Evolutionary conservation across 2,797 vertebrate species (phyloP), one percentile per base, ranked within the genome.

Genomic region (Distichodus sexfasciatus): DNA sequence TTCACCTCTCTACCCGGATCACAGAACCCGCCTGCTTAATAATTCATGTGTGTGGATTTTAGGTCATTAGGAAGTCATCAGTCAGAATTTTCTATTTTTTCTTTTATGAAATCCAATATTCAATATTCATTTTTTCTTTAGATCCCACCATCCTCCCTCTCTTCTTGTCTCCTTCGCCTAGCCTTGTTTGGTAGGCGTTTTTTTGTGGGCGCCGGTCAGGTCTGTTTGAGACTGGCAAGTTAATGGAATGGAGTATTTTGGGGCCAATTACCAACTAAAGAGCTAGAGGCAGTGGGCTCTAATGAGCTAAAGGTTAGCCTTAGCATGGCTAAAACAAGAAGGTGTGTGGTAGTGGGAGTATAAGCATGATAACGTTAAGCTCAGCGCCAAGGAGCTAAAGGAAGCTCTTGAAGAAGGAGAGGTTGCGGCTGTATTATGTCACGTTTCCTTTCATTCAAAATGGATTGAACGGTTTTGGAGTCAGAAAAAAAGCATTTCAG

Each of bases 51-150:
- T 86, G 84, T 86, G 86, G 88, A 88, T 87, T 89, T 87, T 87
- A 79, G 87, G 83, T 89, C 87, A 88, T 88, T 91, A 89, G 90
- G 88, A 81, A 86, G 88, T 85, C 84, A 90, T 90, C 83, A 83
- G 58, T 78, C 72, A 75, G 83, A 83, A 81, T 79, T 84, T 84
- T 87, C 74, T 87, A 81, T 79, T 84, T 84, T 87, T 75, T 87
- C 81, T 84, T 85, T 84, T 87, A 88, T 84, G 85, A 87, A 90
- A 90, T 90, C 79, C 83, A 87, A 89, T 89, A 89, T 89, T 89
- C 86, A 89, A 86, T 87, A 87, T 69, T 87, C 87, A 87, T 61
- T 85, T 89, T 88, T 87, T 87, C 87, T 76, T 76, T 74, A 59
- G 40, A 38, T 63, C 40, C 38, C 12, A 11, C 19, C 48, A 14